phyloP scores from a whole-genome alignment of 1,140 invertebrate species.

The Homarus americanus region DNA sequence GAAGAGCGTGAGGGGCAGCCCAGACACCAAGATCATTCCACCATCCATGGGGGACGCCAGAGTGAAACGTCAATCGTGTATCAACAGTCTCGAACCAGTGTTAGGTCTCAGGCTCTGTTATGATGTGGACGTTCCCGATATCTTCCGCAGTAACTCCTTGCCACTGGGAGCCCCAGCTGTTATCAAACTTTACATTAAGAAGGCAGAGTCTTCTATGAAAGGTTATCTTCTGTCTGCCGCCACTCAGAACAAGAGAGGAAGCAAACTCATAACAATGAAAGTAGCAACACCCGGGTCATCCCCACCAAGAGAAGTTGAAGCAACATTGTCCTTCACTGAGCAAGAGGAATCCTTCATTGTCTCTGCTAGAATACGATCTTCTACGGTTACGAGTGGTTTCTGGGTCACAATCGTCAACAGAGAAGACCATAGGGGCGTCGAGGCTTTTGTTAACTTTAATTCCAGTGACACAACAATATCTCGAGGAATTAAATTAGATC shows the following conservation, averaged over 20 bases:
- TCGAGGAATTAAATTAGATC: neutral
- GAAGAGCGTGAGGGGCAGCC: slow-evolving; percentile 11
- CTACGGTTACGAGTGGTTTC: neutral
- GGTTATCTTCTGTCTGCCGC: slow-evolving; percentile 3
- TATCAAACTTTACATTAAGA: slow-evolving; percentile 23
- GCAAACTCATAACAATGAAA: neutral
- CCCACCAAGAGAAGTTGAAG: slow-evolving; percentile 11
- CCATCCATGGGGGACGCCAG: slow-evolving; percentile 14
- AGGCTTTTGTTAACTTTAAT: neutral
- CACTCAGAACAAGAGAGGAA: neutral
- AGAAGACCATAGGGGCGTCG: neutral
- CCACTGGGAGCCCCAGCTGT: slow-evolving; percentile 25
- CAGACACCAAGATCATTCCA: slow-evolving; percentile 43
- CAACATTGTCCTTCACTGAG: neutral
- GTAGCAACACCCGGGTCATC: neutral
- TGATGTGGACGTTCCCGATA: slow-evolving; percentile 43
- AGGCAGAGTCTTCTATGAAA: slow-evolving; percentile 40
- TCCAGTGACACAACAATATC: neutral
- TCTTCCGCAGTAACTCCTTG: slow-evolving; percentile 33
- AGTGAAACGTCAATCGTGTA: neutral
- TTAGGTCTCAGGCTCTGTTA: slow-evolving; percentile 50
- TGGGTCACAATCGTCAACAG: neutral
- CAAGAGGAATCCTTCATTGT: neutral
- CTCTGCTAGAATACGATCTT: neutral
- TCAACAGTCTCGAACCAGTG: slow-evolving; percentile 11